Conservation (phyloP, 2,888 invertebrate genomes). For the Lasius platythorax region DNA sequence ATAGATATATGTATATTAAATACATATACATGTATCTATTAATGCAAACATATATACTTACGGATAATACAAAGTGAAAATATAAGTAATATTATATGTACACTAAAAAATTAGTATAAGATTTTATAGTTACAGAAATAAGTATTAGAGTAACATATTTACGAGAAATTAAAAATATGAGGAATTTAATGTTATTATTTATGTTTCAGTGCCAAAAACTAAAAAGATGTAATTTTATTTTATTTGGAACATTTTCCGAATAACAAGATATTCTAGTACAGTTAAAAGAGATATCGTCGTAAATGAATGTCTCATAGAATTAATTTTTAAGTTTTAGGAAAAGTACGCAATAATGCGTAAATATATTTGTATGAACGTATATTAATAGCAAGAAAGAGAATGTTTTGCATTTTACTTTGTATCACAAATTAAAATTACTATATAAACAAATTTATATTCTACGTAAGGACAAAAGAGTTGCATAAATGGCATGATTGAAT, state of each 20-base stretch:
- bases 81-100: conserved; percentile 28
- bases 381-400: neutral
- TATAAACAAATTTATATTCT: neutral
- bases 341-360: neutral
- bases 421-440: neutral
- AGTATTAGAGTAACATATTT: neutral
- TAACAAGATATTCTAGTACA: neutral
- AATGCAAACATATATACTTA: conserved; percentile 3
- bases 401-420: neutral
- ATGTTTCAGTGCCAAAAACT: conserved; percentile 2
- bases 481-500: neutral
- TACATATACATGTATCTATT: neutral
- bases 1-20: conserved; percentile 23
- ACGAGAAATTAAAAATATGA: neutral
- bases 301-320: neutral
- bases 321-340: neutral
- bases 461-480: neutral
- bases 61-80: conserved; percentile 33
- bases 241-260: neutral
- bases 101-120: neutral
- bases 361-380: conserved; percentile 20
- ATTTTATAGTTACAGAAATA: conserved; percentile 41
- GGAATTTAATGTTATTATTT: neutral
- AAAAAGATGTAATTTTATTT: conserved; percentile 7
- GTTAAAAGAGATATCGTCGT: neutral